These are phyloP conservation scores for Ptilodon capucinus DNA, from an alignment of 2,888 invertebrate genomes.

Conservation along the genomic window DNA sequence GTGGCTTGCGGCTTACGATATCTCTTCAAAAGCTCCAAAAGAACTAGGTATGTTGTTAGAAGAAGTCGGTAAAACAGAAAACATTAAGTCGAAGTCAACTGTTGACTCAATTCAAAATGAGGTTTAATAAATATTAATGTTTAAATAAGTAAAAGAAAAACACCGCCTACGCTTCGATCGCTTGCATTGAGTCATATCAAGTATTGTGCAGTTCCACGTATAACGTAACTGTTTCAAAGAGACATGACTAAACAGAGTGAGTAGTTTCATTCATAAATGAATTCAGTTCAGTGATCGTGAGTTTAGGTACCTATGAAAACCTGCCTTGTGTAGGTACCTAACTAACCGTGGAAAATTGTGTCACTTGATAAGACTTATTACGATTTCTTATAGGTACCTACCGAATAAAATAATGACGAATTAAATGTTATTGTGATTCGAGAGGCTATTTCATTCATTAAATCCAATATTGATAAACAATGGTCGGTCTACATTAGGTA, in stretches of 20 bases:
- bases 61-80: neutral
- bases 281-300: conserved; percentile 37
- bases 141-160: conserved; percentile 16
- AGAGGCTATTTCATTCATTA: conserved; percentile 8
- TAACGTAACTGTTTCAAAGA: conserved; percentile 46
- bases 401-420: conserved; percentile 11
- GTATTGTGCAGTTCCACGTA: conserved; percentile 52
- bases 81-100: neutral
- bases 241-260: conserved; percentile 64
- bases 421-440: conserved; percentile 5
- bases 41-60: too few relatives aligned
- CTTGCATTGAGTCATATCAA: conserved; percentile 50
- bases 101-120: neutral
- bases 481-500: too few relatives aligned
- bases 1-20: too few relatives aligned
- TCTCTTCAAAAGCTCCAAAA: too few relatives aligned
- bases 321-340: conserved; percentile 11
- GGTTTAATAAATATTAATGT: neutral
- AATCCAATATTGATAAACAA: neutral
- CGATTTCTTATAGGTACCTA: conserved; percentile 15
- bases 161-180: conserved; percentile 21
- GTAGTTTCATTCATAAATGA: conserved; percentile 66
- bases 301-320: conserved; percentile 13
- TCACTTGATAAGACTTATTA: conserved; percentile 38
- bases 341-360: conserved; percentile 24